Conservation (phyloP, 1,140 invertebrate genomes). For the Dryas iulia region DNA sequence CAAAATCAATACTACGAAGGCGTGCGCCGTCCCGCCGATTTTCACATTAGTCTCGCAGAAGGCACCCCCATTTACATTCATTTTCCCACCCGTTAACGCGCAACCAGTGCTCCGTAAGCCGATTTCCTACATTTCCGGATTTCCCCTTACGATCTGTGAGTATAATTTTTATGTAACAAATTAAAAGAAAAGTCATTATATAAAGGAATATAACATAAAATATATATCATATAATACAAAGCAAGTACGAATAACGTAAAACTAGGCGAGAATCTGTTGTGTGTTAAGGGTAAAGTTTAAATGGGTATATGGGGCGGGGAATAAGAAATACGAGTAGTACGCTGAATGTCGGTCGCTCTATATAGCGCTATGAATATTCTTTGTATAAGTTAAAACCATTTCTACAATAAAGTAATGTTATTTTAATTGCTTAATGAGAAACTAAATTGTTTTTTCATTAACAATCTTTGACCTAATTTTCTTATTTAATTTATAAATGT, state of each 20-base stretch:
- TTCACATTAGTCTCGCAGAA: constrained; percentile 59
- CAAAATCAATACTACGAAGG: constrained; percentile 68
- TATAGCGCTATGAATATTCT: neutral
- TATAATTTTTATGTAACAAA: constrained; percentile 30
- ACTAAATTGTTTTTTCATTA: neutral
- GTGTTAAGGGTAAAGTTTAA: constrained; percentile 43
- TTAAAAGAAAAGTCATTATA: neutral
- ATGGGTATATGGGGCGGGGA: constrained; percentile 49
- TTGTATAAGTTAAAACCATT: neutral
- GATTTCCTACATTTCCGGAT: constrained; percentile 45
- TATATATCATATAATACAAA: neutral
- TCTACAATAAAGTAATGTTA: neutral
- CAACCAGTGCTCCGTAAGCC: constrained; percentile 56
- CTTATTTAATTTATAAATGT: neutral
- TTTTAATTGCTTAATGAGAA: neutral
- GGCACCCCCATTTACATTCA: constrained; percentile 54
- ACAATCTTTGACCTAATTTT: neutral
- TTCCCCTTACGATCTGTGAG: constrained; percentile 50
- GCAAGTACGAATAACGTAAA: neutral
- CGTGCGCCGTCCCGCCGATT: constrained; percentile 64
- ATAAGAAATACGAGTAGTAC: constrained; percentile 19
- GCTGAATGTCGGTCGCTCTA: constrained; percentile 24
- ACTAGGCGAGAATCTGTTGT: constrained; percentile 2
- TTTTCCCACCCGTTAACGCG: constrained; percentile 54
- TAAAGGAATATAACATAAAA: neutral